Evolutionary conservation across 2,888 invertebrate species (phyloP), one percentile per base, ranked within the genome.

Genomic region (Mythimna loreyi): DNA sequence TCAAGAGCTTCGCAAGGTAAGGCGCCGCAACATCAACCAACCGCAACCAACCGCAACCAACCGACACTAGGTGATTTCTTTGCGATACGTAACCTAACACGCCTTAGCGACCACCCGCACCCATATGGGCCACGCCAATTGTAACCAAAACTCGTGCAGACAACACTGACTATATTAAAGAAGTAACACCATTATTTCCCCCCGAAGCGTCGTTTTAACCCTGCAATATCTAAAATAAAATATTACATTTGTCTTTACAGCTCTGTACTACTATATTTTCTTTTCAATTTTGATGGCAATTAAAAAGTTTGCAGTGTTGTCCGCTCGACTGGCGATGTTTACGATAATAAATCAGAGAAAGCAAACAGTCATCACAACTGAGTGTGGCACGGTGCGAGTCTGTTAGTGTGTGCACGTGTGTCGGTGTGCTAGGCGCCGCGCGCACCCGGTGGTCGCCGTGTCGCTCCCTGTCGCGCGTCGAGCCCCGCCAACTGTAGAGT

Each of bases 1-100:
- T 99, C 97, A 99, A 99, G 97, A 99, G 99, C 97, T 99, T 99
- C 97, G 99, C 99, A 97, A 99, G 99, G 99, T 99, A 98, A 98
- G 97, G 95, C 90, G 94, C 91, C 86, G 90, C 90, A 86, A 86
- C 85, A 86, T 85, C 92, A 89, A 90, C 89, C 91, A 87, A 90
- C 89, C 87, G 90, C 90, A 89, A 91, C 90, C 93, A 91, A 93
- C 92, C 93, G 93, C 91, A 90, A 92, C 91, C 94, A 92, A 94
- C 92, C 94, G 94, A 94, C 94, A 94, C 94, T 96, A 96, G 95
- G 96, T 96, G 96, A 96, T 94, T 95, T 93, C 92, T 95, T 95
- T 95, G 95, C 95, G 94, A 94, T 96, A 95, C 93, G 89, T 94
- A 89, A 92, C 91, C 89, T 91, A 87, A 87, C 88, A 76, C 75